Evolutionary conservation across 2,797 vertebrate genomes (phyloP).

Genomic region (Sylvilagus floridanus): DNA sequence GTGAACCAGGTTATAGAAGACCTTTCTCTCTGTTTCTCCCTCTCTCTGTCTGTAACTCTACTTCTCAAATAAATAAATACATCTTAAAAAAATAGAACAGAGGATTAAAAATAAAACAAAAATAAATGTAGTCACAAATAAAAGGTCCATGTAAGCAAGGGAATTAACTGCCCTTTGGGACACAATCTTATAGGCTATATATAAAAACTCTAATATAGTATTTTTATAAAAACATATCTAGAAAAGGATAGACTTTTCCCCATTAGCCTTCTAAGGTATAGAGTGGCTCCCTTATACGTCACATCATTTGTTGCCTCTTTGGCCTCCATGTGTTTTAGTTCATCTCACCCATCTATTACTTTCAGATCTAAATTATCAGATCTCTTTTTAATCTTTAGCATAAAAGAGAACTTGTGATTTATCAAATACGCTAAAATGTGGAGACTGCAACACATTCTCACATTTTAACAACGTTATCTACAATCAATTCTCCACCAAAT

Average conservation of each 20-base stretch:
- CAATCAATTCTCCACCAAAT: conserved; percentile 28
- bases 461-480: not conserved
- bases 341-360: not conserved
- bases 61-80: too few relatives aligned
- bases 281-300: not conserved
- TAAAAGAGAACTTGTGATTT: not conserved
- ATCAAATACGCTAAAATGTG: not conserved
- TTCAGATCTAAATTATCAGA: not conserved
- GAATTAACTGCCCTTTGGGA: conserved; percentile 28
- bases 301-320: not conserved
- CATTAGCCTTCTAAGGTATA: not conserved
- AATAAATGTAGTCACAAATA: not conserved
- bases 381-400: not conserved
- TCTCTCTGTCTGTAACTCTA: too few relatives aligned
- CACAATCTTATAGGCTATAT: not conserved
- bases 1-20: too few relatives aligned
- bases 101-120: not conserved
- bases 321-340: not conserved
- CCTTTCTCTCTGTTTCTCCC: too few relatives aligned
- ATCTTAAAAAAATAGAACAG: too few relatives aligned
- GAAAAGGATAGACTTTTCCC: not conserved
- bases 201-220: not conserved
- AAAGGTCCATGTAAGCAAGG: not conserved
- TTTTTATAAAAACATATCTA: not conserved
- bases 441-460: not conserved